Evolutionary conservation across 2,113 vertebrate genomes (phyloP), one percentile per base, ranked within the genome.

Genomic region (Setophaga petechia): DNA sequence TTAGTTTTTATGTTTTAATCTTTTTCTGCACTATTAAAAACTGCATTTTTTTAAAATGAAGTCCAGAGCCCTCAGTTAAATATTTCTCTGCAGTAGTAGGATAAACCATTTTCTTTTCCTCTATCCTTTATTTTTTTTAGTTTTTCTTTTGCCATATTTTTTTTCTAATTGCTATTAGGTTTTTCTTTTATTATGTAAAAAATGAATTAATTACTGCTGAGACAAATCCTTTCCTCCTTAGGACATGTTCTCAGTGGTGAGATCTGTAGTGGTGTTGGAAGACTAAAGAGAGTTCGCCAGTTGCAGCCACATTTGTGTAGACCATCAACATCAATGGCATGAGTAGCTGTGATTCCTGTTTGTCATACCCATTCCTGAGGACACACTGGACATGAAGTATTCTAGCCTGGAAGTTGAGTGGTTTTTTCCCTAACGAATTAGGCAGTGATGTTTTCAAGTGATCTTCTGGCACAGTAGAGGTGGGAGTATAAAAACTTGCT

Each of bases 251-350:
- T 74, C 39, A 47, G 11, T 55, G 19, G 11, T 84, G 24, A 89
- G 81, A 78, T 57, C 31, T 55, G 33, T 54, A 39, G 33, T 28
- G 43, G 24, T 67, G 4, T 88, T 89, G 52, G 54, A 77, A 80
- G 12, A 17, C 71, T 93, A 37, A 85, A 61, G 37, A 75, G 31
- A 43, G 12, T 80, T 90, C 69, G 30, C 22, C 3, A 1, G 3
- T 58, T 94, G 63, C 39, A 46, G 23, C 21, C 8, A 23, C 55
- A 67, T 77, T 71, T 35, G 3, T 74, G 9, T 15, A 81, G 27
- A 24, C 4, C 33, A 24, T 33, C 0, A 1, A 30, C 46, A 69
- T 67, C 61, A 74, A 6, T 0, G 11, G 27, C 49, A 25, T 28
- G 71, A 43, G 61, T 24, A 44, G 13, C 44, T 75, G 27, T 61